phyloP scores from a whole-genome alignment of 2,888 invertebrate genomes.

The Athalia cordata region DNA sequence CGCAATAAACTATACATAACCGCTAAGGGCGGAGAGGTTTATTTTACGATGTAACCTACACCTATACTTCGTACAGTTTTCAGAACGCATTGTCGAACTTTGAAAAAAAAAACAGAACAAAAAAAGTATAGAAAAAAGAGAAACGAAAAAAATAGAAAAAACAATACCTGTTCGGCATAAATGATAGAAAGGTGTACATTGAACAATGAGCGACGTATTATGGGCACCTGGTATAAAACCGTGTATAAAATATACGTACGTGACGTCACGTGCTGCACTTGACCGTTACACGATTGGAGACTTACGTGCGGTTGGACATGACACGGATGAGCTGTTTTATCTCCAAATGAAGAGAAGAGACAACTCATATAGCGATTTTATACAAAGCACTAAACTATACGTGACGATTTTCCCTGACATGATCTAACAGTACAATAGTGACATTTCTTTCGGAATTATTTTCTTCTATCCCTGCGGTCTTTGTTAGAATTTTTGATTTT shows the following conservation, averaged over 20 bases:
- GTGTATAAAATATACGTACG: slow-evolving; percentile 51
- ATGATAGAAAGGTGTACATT: no score
- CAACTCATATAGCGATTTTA: slow-evolving; percentile 31
- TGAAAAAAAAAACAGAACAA: no score
- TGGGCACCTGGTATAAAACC: slow-evolving; percentile 25
- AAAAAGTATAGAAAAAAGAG: no score
- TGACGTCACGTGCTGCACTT: slow-evolving; percentile 60
- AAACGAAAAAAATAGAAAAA: no score
- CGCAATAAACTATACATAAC: slow-evolving; percentile 27
- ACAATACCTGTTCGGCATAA: no score
- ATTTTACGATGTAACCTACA: slow-evolving; percentile 21
- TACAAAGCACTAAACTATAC: background rate
- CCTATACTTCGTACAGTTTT: background rate
- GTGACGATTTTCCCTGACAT: no score
- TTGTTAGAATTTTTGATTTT: no score
- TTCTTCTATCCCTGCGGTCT: no score
- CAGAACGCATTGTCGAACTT: background rate
- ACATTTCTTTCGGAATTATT: no score
- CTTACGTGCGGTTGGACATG: slow-evolving; percentile 50
- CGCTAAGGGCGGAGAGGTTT: background rate
- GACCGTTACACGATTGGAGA: slow-evolving; percentile 57
- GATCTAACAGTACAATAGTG: no score
- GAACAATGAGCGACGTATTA: no score
- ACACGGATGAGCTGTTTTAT: slow-evolving; percentile 53
- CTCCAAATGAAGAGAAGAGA: slow-evolving; percentile 58